Evolutionary conservation across 2,113 vertebrate species (phyloP), one percentile per base, ranked within the genome.

Genomic region (Dolichotis patagonum): DNA sequence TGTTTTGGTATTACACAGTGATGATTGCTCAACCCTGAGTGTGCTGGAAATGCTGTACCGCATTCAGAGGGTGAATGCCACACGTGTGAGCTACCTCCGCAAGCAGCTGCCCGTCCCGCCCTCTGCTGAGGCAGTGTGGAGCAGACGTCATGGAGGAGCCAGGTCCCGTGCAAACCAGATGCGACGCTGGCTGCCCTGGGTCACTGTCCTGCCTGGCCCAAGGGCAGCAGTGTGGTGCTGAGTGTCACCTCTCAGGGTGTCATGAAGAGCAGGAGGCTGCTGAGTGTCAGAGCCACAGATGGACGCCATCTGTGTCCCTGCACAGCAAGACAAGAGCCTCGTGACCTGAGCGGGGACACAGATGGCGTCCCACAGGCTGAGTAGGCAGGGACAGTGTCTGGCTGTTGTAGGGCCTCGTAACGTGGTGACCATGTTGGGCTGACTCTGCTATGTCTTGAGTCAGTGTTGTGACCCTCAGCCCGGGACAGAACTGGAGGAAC

Each of bases 21-120:
- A 17, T 22, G 82, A 22, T 5, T 5, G 69, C 24, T 35, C 30
- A 24, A 7, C 62, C 32, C 85, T 17, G 73, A 73, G 6, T 6
- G 26, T 1, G 32, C 11, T 0, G 4, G 41, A 62, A 41, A 7
- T 16, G 1, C 43, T 12, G 92, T 56, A 17, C 1, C 30, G 5
- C n/a, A 49, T 17, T 7, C 24, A 20, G 22, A 60, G 56, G 71
- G 24, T 10, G 43, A 35, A 2, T 73, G 22, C 73, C 30, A 41
- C 0, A 20, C 24, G 1, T 5, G 4, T 32, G 73, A n/a, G 5
- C 32, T 49, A n/a, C 13, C 63, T 13, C 67, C 58, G 41, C 67
- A 43, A 32, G 81, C 69, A 78, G 52, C 63, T 41, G 10, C 35
- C 49, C 35, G 24, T 52, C 22, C 38, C 41, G 13, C 49, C 1